A percentile compares a stretch with the other conserved stretches of the same genome.
These are phyloP conservation scores for Bombus confusus DNA, from an alignment of 1,140 invertebrate genomes.

Conservation along the genomic window DNA sequence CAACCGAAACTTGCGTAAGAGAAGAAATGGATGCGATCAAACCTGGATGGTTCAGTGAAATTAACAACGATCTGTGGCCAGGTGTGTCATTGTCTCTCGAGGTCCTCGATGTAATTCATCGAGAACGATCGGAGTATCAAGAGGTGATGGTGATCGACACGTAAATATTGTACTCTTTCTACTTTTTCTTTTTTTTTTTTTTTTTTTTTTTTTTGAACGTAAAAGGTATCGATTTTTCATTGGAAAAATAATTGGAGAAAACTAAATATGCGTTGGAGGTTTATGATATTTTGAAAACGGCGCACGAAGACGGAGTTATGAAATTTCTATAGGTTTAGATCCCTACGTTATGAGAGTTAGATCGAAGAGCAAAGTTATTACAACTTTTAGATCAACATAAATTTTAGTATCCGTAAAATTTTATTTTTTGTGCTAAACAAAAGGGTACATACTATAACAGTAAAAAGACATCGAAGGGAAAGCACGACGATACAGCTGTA, in stretches of 20 bases:
- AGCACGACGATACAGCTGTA: background rate
- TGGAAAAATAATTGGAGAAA: background rate
- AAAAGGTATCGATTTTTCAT: background rate
- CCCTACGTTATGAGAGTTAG: background rate
- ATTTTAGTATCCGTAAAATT: no score
- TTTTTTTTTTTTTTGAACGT: background rate
- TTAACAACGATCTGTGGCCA: constrained; percentile 93
- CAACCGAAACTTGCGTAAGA: background rate
- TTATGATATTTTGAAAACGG: background rate
- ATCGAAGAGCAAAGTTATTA: background rate
- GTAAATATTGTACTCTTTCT: constrained; percentile 82
- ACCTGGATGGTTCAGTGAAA: constrained; percentile 95
- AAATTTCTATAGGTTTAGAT: background rate
- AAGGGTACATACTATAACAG: no score
- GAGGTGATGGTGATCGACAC: constrained; percentile 95
- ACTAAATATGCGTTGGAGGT: background rate
- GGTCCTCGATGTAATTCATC: constrained; percentile 92
- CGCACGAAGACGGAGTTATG: background rate
- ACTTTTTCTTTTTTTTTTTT: no score
- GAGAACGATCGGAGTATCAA: constrained; percentile 94
- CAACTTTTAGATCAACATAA: no score
- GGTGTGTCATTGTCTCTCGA: constrained; percentile 95
- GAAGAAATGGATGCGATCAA: constrained; percentile 85
- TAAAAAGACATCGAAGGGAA: no score
- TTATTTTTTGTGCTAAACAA: no score